Percentiles rank a stretch among this genome's conserved stretches.
phyloP scores from a whole-genome alignment of 2,113 vertebrate species.

The Oryzias curvinotus region DNA sequence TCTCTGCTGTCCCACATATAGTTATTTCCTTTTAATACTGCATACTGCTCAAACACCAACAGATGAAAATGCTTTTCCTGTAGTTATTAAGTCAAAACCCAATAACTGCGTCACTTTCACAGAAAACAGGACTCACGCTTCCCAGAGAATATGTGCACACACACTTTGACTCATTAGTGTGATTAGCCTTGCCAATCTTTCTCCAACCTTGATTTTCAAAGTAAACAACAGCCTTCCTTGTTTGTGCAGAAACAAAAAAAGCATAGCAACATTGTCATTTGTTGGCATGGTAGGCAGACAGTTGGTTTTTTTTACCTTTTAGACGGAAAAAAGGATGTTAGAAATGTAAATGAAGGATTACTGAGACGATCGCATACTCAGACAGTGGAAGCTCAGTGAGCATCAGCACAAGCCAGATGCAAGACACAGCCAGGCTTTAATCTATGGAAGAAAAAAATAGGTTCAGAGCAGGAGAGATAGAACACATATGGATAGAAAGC shows the following conservation, averaged over 20 bases:
- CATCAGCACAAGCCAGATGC: conserved; percentile 59
- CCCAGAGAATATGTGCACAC: not conserved
- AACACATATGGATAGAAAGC: conserved; percentile 24
- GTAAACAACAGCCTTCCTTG: conserved; percentile 39
- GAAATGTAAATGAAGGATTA: conserved; percentile 65
- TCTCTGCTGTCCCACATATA: too few species aligned
- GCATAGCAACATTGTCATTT: conserved; percentile 52
- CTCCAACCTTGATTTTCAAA: conserved; percentile 6
- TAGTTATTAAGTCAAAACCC: too few species aligned
- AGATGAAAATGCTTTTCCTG: too few species aligned
- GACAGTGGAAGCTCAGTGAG: conserved; percentile 42
- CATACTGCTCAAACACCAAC: too few species aligned
- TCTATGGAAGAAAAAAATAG: conserved; percentile 12
- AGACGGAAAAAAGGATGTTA: conserved; percentile 38
- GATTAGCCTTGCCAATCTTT: conserved; percentile 31
- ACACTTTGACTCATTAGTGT: conserved; percentile 13
- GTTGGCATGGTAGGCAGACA: conserved; percentile 26
- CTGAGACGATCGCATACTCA: conserved; percentile 57
- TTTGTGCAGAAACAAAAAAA: conserved; percentile 43
- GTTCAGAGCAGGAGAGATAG: conserved; percentile 20
- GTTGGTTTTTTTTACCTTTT: conserved; percentile 30
- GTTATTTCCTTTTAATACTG: too few species aligned
- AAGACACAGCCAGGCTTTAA: conserved; percentile 45
- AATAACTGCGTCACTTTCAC: not conserved
- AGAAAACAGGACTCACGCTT: not conserved